Conservation (phyloP, 23 tunicate genomes). For the Aplidium turbinatum region DNA sequence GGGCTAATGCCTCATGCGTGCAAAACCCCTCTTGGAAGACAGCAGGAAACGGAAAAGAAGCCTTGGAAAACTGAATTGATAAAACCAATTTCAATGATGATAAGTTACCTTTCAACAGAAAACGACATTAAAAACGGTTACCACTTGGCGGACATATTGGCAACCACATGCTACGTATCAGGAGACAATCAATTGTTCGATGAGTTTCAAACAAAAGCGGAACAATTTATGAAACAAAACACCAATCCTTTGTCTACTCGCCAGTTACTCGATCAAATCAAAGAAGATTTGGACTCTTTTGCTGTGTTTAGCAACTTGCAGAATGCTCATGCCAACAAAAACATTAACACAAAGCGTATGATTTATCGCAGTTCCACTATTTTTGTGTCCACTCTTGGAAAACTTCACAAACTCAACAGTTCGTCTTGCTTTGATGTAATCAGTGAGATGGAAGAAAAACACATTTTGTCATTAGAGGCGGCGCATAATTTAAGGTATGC, state of each 20-base stretch:
- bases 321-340: neutral
- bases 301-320: slow-evolving; percentile 16
- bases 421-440: slow-evolving; percentile 22
- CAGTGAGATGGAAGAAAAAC: slow-evolving; percentile 21
- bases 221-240: neutral
- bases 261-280: neutral
- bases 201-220: slow-evolving; percentile 9
- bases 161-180: slow-evolving; percentile 35
- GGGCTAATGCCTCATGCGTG: slow-evolving; percentile 63
- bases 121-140: slow-evolving; percentile 22
- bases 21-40: slow-evolving; percentile 56
- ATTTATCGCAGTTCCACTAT: slow-evolving; percentile 31
- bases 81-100: slow-evolving; percentile 53
- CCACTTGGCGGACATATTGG: slow-evolving; percentile 22
- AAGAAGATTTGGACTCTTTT: slow-evolving; percentile 25
- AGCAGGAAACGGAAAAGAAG: slow-evolving; percentile 22
- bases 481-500: slow-evolving; percentile 37
- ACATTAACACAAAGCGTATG: slow-evolving; percentile 10
- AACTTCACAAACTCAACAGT: slow-evolving; percentile 13
- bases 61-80: slow-evolving; percentile 55
- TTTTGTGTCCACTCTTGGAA: slow-evolving; percentile 24
- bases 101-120: slow-evolving; percentile 23
- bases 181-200: slow-evolving; percentile 31
- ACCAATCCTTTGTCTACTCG: neutral
- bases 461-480: slow-evolving; percentile 9